Evolutionary conservation across 2,113 vertebrate genomes (phyloP).

Genomic region (Vimba vimba): DNA sequence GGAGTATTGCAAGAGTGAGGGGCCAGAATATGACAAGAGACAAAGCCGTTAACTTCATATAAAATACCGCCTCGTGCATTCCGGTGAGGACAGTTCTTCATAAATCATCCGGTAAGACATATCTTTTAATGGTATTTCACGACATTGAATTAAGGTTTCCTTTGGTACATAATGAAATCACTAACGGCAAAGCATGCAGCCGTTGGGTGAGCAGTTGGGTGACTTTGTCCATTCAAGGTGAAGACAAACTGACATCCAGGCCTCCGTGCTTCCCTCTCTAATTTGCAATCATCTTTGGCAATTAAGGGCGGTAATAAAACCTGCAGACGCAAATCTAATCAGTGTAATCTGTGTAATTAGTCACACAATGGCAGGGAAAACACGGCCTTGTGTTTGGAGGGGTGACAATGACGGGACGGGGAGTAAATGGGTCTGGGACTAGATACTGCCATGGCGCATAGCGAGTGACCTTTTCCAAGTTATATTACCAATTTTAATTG

Average conservation of each 20-base stretch:
- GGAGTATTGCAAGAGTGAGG: not conserved
- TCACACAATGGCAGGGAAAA: slow-evolving; percentile 74
- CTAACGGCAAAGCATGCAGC: slow-evolving; percentile 59
- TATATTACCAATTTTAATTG: slow-evolving; percentile 80
- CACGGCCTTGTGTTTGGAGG: slow-evolving; percentile 65
- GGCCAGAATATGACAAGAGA: slow-evolving; percentile 60
- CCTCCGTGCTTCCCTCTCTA: slow-evolving; percentile 65
- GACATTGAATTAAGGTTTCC: slow-evolving; percentile 59
- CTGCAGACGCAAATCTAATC: slow-evolving; percentile 76
- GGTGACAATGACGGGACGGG: slow-evolving; percentile 60
- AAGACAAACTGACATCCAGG: slow-evolving; percentile 62
- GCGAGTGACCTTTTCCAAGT: slow-evolving; percentile 74
- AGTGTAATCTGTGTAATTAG: slow-evolving; percentile 77
- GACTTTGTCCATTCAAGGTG: slow-evolving; percentile 75
- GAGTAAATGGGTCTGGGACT: slow-evolving; percentile 60
- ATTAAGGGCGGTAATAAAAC: slow-evolving; percentile 75
- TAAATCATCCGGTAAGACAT: slow-evolving; percentile 41
- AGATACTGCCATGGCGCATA: slow-evolving; percentile 60
- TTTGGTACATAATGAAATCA: slow-evolving; percentile 71
- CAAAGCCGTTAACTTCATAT: slow-evolving; percentile 59
- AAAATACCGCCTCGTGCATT: slow-evolving; percentile 5
- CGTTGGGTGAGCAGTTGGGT: slow-evolving; percentile 39
- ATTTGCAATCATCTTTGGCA: slow-evolving; percentile 79
- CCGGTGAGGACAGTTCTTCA: slow-evolving; percentile 33
- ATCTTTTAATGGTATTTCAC: slow-evolving; percentile 48